phyloP scores from a whole-genome alignment of 2,113 vertebrate genomes.

The Seriola rivoliana region DNA sequence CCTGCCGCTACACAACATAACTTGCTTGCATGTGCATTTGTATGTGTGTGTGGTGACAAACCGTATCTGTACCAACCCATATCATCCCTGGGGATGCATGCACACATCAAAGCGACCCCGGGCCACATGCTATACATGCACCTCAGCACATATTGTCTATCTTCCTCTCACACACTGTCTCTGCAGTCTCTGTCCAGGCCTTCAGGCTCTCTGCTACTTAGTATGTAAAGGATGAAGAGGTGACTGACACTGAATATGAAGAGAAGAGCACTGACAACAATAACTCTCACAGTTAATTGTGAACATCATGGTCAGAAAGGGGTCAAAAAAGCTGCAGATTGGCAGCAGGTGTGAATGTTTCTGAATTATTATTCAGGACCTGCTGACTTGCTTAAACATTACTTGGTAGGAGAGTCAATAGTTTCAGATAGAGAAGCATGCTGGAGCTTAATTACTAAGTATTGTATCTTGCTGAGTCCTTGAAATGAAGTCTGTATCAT shows the following conservation, averaged over 20 bases:
- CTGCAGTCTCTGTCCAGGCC: slow-evolving; percentile 8
- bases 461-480: slow-evolving; percentile 49
- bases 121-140: slow-evolving; percentile 16
- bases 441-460: slow-evolving; percentile 54
- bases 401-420: slow-evolving; percentile 37
- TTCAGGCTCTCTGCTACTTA: slow-evolving; percentile 38
- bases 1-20: neutral
- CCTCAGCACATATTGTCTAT: slow-evolving; percentile 41
- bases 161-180: slow-evolving; percentile 25
- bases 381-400: slow-evolving; percentile 46
- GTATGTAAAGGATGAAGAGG: slow-evolving; percentile 43
- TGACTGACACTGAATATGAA: slow-evolving; percentile 27
- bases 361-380: slow-evolving; percentile 35
- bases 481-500: slow-evolving; percentile 56
- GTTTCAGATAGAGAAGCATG: slow-evolving; percentile 25
- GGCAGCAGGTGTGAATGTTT: slow-evolving; percentile 31
- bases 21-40: neutral
- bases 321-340: slow-evolving; percentile 10
- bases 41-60: neutral
- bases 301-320: neutral
- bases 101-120: slow-evolving; percentile 40
- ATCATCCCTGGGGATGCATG: slow-evolving; percentile 35
- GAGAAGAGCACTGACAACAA: slow-evolving; percentile 7
- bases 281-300: slow-evolving; percentile 26
- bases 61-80: slow-evolving; percentile 41